Evolutionary conservation across 2,797 vertebrate genomes (phyloP).

Genomic region (Chiloscyllium punctatum): DNA sequence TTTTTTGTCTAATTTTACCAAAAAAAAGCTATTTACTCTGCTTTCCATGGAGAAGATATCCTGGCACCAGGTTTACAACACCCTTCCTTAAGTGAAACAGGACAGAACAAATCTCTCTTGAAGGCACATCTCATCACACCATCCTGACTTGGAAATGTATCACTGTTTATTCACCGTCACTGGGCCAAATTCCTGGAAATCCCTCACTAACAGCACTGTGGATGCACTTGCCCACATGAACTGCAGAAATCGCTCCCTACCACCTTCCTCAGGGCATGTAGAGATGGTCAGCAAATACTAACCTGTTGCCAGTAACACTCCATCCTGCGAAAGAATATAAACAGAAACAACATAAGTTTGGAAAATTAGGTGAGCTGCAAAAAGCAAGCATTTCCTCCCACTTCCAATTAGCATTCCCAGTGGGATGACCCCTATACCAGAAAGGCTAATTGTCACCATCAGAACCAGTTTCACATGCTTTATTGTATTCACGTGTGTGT

Average conservation of each 20-base stretch:
- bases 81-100: too few relatives aligned
- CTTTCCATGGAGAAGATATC: too few relatives aligned
- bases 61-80: too few relatives aligned
- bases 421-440: not conserved
- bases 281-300: not conserved
- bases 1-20: too few relatives aligned
- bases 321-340: not conserved
- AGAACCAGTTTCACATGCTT: too few relatives aligned
- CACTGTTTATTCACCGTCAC: too few relatives aligned
- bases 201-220: not conserved
- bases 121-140: too few relatives aligned
- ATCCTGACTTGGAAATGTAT: too few relatives aligned
- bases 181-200: too few relatives aligned
- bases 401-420: not conserved
- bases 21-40: too few relatives aligned
- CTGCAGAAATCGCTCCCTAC: not conserved
- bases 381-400: not conserved
- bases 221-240: not conserved
- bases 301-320: too few relatives aligned
- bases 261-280: not conserved
- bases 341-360: not conserved
- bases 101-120: too few relatives aligned
- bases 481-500: not conserved
- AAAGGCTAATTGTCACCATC: not conserved
- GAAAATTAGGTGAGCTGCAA: not conserved